Evolutionary conservation across 2,113 vertebrate species (phyloP).

Genomic region (Chauna torquata): DNA sequence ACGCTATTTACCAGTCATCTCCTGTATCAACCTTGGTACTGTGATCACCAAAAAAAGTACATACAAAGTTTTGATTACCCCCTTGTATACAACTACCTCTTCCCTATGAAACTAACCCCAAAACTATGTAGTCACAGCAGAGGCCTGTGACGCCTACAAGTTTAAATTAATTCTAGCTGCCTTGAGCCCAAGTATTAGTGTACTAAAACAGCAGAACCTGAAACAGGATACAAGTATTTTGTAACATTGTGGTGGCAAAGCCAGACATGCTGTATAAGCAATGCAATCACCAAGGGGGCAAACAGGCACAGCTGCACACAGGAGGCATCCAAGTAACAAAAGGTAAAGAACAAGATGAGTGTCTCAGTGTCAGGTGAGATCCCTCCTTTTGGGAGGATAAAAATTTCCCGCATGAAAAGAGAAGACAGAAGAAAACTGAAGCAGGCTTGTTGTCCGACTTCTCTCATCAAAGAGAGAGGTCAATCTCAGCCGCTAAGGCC

Average conservation of each 20-base stretch:
- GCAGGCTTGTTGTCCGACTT: neutral
- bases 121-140: neutral
- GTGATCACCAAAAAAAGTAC: neutral
- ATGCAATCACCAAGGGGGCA: neutral
- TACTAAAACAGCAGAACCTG: neutral
- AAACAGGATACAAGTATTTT: neutral
- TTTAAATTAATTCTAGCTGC: neutral
- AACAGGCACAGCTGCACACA: rapidly evolving
- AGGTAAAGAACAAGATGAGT: too few relatives aligned
- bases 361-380: neutral
- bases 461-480: neutral
- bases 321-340: neutral
- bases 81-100: neutral
- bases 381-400: neutral
- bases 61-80: neutral
- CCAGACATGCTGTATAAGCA: neutral
- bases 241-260: neutral
- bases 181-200: neutral
- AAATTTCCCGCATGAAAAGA: rapidly evolving
- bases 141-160: neutral
- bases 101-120: neutral
- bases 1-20: neutral
- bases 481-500: neutral
- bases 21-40: neutral
- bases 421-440: neutral